Conservation (phyloP, 2,888 invertebrate species). For the Cacoxenus indagator region DNA sequence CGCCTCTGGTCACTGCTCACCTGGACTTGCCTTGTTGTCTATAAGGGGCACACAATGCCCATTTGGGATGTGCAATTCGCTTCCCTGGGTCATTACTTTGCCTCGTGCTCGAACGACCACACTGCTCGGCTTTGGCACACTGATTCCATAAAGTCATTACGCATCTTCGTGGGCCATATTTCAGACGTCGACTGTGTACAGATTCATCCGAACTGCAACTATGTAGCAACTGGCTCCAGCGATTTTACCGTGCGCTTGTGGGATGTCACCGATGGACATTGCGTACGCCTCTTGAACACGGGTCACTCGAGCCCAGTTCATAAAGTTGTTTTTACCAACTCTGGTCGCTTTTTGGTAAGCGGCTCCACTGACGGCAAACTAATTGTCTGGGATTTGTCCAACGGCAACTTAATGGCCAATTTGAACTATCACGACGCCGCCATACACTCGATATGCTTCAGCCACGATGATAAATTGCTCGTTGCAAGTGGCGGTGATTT, state of each 20-base stretch:
- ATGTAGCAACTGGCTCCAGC: slow-evolving; percentile 48
- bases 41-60: slow-evolving; percentile 41
- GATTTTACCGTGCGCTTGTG: slow-evolving; percentile 48
- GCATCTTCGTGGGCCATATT: slow-evolving; percentile 42
- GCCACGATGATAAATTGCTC: slow-evolving; percentile 41
- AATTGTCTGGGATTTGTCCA: slow-evolving; percentile 44
- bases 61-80: slow-evolving; percentile 40
- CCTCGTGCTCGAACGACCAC: slow-evolving; percentile 40
- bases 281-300: slow-evolving; percentile 42
- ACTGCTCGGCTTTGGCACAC: slow-evolving; percentile 50
- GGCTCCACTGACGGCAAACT: slow-evolving; percentile 39
- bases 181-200: slow-evolving; percentile 38
- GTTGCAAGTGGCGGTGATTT: slow-evolving; percentile 41
- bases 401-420: slow-evolving; percentile 27
- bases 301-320: slow-evolving; percentile 36
- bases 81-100: slow-evolving; percentile 46
- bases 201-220: slow-evolving; percentile 50
- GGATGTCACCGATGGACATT: slow-evolving; percentile 39
- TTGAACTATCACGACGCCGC: slow-evolving; percentile 32
- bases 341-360: slow-evolving; percentile 44
- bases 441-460: slow-evolving; percentile 37
- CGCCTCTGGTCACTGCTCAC: slow-evolving; percentile 48
- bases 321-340: slow-evolving; percentile 38
- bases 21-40: slow-evolving; percentile 50
- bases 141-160: slow-evolving; percentile 29